Conservation (phyloP, 2,113 vertebrate genomes). For the Sylvicapra grimmia region DNA sequence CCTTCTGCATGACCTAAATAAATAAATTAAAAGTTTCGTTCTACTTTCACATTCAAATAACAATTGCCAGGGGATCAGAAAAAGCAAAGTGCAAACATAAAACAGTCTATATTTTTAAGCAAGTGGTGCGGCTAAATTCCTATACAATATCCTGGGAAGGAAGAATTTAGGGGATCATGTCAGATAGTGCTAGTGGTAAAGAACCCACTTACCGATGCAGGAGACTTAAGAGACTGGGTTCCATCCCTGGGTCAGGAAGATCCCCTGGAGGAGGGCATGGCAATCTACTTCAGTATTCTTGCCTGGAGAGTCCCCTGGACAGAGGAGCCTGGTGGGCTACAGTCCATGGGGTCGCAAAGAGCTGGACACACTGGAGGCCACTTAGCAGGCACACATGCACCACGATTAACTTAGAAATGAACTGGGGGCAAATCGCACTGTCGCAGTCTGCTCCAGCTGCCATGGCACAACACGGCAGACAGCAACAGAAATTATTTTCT, state of each 20-base stretch:
- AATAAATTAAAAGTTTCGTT: background rate
- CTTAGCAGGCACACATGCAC: background rate
- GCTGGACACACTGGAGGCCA: background rate
- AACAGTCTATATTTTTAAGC: background rate
- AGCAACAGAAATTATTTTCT: background rate
- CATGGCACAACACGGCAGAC: fast-evolving
- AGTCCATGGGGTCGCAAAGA: background rate
- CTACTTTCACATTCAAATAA: background rate
- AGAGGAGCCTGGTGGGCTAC: background rate
- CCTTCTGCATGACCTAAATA: too few species aligned
- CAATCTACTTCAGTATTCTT: background rate
- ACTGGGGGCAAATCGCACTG: fast-evolving
- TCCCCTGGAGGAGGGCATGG: background rate
- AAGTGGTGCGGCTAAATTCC: background rate
- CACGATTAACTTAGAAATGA: too few species aligned
- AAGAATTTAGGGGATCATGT: background rate
- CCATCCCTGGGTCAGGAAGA: background rate
- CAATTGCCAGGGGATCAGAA: background rate
- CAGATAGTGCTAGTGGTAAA: background rate
- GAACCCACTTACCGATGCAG: fast-evolving
- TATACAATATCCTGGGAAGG: background rate
- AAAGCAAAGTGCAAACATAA: background rate
- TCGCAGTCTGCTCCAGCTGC: fast-evolving
- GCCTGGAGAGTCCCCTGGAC: background rate
- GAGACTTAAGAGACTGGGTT: background rate